Conservation (phyloP, 2,797 vertebrate genomes). For the Artibeus lituratus region DNA sequence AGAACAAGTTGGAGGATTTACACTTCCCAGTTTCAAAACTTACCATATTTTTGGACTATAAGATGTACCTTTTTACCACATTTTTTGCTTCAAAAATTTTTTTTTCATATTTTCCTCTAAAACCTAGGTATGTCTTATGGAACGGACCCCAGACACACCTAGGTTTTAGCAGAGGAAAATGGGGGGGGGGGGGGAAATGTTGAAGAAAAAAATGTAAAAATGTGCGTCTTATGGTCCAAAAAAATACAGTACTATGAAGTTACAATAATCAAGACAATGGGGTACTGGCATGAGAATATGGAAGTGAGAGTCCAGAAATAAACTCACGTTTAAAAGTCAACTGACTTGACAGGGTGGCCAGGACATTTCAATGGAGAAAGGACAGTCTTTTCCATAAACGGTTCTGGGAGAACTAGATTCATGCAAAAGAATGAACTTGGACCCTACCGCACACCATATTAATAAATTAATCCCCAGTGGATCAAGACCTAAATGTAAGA, state of each 20-base stretch:
- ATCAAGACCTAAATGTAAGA: neutral
- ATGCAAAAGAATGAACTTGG: neutral
- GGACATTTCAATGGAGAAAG: neutral
- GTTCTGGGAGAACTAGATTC: neutral
- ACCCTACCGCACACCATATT: neutral
- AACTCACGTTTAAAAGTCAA: neutral
- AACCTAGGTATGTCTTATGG: too few species aligned
- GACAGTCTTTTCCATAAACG: neutral
- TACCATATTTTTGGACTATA: neutral
- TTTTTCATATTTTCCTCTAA: too few species aligned
- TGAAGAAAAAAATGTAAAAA: too few species aligned
- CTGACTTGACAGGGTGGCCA: neutral
- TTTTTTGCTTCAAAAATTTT: too few species aligned
- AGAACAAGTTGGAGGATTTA: neutral
- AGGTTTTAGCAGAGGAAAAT: too few species aligned
- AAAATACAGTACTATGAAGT: neutral
- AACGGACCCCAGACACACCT: too few species aligned
- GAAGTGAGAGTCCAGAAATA: neutral
- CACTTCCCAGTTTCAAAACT: neutral
- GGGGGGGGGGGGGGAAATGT: too few species aligned
- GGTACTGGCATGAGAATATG: neutral
- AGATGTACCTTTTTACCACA: too few species aligned
- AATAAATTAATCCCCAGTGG: neutral
- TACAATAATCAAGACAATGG: neutral
- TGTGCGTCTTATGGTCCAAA: too few species aligned